A percentile compares a stretch with the other conserved stretches of the same genome.
Conservation (phyloP, 2,113 vertebrate species). For the Pomatostomus ruficeps region DNA sequence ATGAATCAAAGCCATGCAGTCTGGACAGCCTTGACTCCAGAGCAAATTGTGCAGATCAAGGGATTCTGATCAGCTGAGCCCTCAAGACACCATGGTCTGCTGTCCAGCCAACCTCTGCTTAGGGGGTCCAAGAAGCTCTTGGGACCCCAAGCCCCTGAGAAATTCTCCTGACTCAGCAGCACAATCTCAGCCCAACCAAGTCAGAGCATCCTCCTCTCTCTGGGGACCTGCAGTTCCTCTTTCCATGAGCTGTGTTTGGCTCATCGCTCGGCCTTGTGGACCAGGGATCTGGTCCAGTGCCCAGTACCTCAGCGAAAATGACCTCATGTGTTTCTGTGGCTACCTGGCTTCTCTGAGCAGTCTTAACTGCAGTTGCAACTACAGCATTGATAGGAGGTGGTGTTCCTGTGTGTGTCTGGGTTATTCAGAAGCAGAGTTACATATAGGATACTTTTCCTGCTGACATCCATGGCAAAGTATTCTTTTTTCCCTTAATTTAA, state of each 20-base stretch:
- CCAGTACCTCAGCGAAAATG: not conserved
- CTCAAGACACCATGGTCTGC: fast-evolving
- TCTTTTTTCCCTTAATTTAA: not conserved
- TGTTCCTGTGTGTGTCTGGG: not conserved
- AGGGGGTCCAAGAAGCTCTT: not conserved
- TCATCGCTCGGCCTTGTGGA: not conserved
- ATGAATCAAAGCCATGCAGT: not conserved
- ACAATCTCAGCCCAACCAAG: not conserved
- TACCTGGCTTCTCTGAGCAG: not conserved
- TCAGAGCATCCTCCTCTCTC: not conserved
- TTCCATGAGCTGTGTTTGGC: not conserved
- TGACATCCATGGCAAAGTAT: not conserved
- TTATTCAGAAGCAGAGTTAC: not conserved
- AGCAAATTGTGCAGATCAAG: not conserved
- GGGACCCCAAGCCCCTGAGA: not conserved
- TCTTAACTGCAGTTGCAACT: not conserved
- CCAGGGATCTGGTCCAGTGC: fast-evolving
- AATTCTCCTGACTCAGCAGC: not conserved
- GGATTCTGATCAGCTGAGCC: not conserved
- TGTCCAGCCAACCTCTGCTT: not conserved
- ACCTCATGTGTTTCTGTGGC: fast-evolving
- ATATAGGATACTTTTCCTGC: not conserved
- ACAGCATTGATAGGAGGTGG: not conserved
- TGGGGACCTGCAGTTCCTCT: not conserved
- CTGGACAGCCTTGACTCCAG: not conserved